These are phyloP conservation scores for Rotaria socialis DNA, from an alignment of 2,888 invertebrate species.

Conservation along the genomic window DNA sequence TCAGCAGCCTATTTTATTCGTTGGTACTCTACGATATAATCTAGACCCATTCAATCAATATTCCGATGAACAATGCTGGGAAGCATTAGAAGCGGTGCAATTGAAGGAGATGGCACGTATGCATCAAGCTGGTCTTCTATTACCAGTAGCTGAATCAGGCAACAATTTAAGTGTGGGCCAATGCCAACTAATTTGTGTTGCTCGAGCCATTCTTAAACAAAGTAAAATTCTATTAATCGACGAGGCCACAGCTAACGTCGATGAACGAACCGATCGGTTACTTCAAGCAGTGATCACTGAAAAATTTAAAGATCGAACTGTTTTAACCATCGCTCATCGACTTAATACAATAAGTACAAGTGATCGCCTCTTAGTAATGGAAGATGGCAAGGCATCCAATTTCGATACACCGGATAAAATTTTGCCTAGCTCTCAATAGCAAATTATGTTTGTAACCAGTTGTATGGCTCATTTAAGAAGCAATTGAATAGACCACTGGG, in stretches of 20 bases:
- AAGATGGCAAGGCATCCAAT: too few relatives aligned
- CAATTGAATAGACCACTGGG: too few relatives aligned
- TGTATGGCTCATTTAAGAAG: too few relatives aligned
- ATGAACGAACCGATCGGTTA: constrained; percentile 49
- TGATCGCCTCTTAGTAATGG: too few relatives aligned
- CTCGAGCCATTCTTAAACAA: constrained; percentile 54
- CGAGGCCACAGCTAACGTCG: constrained; percentile 57
- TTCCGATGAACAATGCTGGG: constrained; percentile 53
- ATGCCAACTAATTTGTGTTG: constrained; percentile 57
- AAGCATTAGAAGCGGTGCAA: constrained; percentile 53
- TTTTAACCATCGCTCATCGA: constrained; percentile 33
- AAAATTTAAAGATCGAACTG: constrained; percentile 47
- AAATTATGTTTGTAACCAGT: too few relatives aligned
- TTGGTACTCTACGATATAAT: constrained; percentile 54
- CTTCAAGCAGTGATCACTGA: constrained; percentile 44
- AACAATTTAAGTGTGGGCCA: constrained; percentile 58
- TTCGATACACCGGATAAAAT: too few relatives aligned
- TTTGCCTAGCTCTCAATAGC: too few relatives aligned
- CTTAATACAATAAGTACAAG: too few relatives aligned
- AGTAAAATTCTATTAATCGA: constrained; percentile 54
- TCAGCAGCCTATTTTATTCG: constrained; percentile 58
- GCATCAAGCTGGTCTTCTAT: constrained; percentile 52
- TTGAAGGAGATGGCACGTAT: constrained; percentile 51
- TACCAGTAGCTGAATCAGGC: constrained; percentile 53
- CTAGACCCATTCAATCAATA: constrained; percentile 56